A percentile compares a stretch with the other conserved stretches of the same genome.
Conservation (phyloP, 2,888 invertebrate species). For the Alloplasta piceator region DNA sequence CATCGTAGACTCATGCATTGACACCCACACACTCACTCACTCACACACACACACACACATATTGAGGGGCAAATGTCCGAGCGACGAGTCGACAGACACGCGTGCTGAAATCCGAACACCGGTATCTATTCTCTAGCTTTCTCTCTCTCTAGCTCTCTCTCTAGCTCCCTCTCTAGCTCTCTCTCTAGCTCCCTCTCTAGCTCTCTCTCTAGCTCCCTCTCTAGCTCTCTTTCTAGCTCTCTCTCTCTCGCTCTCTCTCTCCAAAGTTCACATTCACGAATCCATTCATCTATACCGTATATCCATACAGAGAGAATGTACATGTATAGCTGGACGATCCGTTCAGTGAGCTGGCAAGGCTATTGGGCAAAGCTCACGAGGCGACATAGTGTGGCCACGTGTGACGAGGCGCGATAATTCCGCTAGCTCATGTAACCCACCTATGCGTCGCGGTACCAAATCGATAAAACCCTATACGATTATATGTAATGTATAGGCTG, state of each 20-base stretch:
- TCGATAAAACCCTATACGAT: slow-evolving; percentile 43
- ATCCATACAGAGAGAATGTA: slow-evolving; percentile 3
- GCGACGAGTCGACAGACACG: slow-evolving; percentile 65
- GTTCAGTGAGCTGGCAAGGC: slow-evolving; percentile 34
- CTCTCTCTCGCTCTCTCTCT: slow-evolving; percentile 35
- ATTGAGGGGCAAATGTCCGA: slow-evolving; percentile 15
- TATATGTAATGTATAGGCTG: neutral
- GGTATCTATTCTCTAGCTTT: slow-evolving; percentile 20
- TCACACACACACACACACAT: slow-evolving; percentile 18
- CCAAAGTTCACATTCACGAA: slow-evolving; percentile 10
- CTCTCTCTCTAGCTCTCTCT: slow-evolving; percentile 35
- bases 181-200: slow-evolving; percentile 24
- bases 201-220: slow-evolving; percentile 30
- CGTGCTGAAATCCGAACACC: slow-evolving; percentile 72
- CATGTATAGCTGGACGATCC: slow-evolving; percentile 8
- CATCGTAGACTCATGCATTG: slow-evolving; percentile 16
- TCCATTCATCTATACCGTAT: slow-evolving; percentile 43
- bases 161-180: slow-evolving; percentile 27
- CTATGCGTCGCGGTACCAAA: slow-evolving; percentile 50
- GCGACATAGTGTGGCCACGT: slow-evolving; percentile 59
- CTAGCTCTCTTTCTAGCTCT: slow-evolving; percentile 33
- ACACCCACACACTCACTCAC: slow-evolving; percentile 1
- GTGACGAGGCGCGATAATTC: slow-evolving; percentile 66
- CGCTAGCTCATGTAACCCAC: slow-evolving; percentile 58
- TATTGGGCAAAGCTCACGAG: slow-evolving; percentile 49